Conservation (phyloP, 2,113 vertebrate species). For the Mesitornis unicolor region DNA sequence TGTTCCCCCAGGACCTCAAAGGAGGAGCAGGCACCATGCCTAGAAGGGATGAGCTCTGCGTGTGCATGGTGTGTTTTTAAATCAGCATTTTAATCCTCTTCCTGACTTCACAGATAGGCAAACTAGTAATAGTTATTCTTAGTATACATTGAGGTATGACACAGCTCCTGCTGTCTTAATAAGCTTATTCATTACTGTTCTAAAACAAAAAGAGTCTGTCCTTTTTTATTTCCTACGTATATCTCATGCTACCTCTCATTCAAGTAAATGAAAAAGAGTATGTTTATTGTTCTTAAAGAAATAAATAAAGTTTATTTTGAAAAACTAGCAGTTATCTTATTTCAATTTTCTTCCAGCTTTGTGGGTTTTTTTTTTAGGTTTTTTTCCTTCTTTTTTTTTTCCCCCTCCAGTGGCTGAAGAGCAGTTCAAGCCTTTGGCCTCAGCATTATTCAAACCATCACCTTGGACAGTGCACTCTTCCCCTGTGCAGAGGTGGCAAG, state of each 20-base stretch:
- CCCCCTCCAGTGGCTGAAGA: too few relatives aligned
- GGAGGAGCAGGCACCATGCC: neutral
- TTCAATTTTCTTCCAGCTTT: neutral
- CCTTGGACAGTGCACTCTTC: neutral
- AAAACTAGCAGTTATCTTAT: neutral
- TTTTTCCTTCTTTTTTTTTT: too few relatives aligned
- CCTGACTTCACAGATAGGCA: neutral
- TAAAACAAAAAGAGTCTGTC: neutral
- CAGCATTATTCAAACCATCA: neutral
- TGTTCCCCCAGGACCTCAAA: neutral
- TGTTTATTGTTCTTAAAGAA: neutral
- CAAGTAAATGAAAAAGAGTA: neutral
- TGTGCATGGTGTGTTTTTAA: slow-evolving; percentile 3
- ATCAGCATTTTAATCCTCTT: slow-evolving; percentile 15
- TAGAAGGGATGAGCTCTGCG: neutral
- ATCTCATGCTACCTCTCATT: neutral
- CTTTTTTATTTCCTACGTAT: neutral
- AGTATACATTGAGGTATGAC: neutral
- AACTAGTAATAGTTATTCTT: neutral
- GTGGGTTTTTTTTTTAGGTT: neutral
- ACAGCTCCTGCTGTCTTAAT: neutral
- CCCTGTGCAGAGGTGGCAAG: neutral
- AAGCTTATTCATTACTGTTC: neutral
- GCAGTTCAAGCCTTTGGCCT: neutral
- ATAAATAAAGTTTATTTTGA: neutral